A percentile compares a stretch with the other conserved stretches of the same genome.
These are phyloP conservation scores for Latrodectus elegans DNA, from an alignment of 2,888 invertebrate species.

Conservation along the genomic window DNA sequence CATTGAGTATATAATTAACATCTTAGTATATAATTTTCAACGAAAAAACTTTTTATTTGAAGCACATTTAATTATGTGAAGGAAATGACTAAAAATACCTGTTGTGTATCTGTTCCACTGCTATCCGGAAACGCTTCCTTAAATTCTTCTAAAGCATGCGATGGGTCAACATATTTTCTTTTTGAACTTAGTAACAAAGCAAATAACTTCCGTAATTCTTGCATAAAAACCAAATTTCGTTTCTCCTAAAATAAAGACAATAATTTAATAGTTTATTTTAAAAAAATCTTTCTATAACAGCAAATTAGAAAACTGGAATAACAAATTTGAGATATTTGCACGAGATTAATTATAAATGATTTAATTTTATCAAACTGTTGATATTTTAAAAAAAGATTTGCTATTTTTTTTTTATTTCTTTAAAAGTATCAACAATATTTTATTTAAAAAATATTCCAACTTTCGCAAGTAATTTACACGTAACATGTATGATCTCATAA, in stretches of 20 bases:
- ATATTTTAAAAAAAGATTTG: no score
- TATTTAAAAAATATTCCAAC: no score
- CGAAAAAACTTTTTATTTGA: neutral
- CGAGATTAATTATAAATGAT: no score
- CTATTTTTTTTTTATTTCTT: no score
- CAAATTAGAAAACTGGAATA: no score
- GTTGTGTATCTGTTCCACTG: conserved; percentile 74
- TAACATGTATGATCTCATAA: no score
- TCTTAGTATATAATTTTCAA: no score
- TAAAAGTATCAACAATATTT: no score
- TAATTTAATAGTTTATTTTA: neutral
- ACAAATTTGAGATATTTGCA: no score
- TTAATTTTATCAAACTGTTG: no score
- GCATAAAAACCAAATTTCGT: conserved; percentile 75
- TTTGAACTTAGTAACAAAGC: conserved; percentile 75
- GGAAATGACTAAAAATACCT: conserved; percentile 71
- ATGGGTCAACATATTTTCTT: conserved; percentile 76
- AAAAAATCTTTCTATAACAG: neutral
- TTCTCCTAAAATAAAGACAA: conserved; percentile 72
- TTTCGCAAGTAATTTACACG: no score
- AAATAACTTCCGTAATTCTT: conserved; percentile 76
- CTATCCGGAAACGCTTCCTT: conserved; percentile 75
- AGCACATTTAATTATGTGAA: neutral
- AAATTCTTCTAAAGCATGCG: conserved; percentile 76
- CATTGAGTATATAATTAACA: no score